phyloP scores from a whole-genome alignment of 2,888 invertebrate genomes.

The Lamellibrachia satsuma region DNA sequence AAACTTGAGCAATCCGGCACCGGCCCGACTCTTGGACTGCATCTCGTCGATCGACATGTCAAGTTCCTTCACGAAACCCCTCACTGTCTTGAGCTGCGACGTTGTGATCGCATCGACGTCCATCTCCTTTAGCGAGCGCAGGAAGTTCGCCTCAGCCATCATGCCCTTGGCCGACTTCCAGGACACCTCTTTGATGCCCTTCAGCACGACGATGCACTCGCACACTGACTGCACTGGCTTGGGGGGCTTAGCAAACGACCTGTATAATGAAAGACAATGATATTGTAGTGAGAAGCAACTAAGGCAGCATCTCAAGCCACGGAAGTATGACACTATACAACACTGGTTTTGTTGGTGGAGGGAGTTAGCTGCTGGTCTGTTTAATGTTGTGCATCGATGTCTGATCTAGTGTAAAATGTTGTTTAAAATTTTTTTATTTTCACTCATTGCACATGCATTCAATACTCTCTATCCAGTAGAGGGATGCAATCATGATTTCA shows the following conservation, averaged over 20 bases:
- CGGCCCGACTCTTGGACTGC: slow-evolving; percentile 84
- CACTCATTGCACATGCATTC: too few relatives aligned
- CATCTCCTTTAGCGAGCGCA: slow-evolving; percentile 83
- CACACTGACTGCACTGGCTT: slow-evolving; percentile 88
- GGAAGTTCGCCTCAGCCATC: slow-evolving; percentile 90
- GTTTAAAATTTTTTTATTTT: too few relatives aligned
- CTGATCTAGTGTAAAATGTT: too few relatives aligned
- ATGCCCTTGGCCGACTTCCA: slow-evolving; percentile 92
- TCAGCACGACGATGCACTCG: slow-evolving; percentile 87
- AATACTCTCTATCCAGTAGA: too few relatives aligned
- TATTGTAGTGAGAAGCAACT: not conserved
- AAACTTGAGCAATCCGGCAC: slow-evolving; percentile 84
- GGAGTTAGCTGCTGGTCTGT: too few relatives aligned
- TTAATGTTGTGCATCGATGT: too few relatives aligned
- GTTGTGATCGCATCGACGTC: slow-evolving; percentile 71
- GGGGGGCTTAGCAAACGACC: slow-evolving; percentile 90
- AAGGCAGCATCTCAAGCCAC: too few relatives aligned
- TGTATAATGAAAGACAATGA: slow-evolving; percentile 35
- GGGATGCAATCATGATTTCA: too few relatives aligned
- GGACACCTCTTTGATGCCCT: slow-evolving; percentile 83
- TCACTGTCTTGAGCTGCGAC: slow-evolving; percentile 51
- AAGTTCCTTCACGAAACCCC: slow-evolving; percentile 47
- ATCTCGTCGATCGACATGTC: slow-evolving; percentile 77
- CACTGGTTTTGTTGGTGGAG: too few relatives aligned
- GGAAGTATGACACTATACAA: too few relatives aligned